Conservation (phyloP, 2,113 vertebrate genomes). For the Triplophysa rosa region DNA sequence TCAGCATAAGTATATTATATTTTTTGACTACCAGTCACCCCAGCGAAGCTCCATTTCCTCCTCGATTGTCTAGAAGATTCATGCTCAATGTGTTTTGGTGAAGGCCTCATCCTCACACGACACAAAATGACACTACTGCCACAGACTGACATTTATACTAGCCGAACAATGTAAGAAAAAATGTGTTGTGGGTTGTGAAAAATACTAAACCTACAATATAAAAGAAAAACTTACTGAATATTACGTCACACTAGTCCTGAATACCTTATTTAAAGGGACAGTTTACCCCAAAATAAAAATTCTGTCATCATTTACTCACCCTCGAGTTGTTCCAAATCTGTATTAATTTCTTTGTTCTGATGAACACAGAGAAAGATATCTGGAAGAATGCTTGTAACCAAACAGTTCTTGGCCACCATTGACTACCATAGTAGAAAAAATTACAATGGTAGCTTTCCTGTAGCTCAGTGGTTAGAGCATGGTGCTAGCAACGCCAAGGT, state of each 20-base stretch:
- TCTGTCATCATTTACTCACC: too few relatives aligned
- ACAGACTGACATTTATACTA: neutral
- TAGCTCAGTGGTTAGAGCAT: too few relatives aligned
- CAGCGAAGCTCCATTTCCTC: neutral
- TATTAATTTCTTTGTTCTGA: too few relatives aligned
- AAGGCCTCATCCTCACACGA: neutral
- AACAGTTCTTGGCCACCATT: too few relatives aligned
- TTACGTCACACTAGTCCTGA: neutral
- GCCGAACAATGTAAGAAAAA: neutral
- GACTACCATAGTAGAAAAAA: too few relatives aligned
- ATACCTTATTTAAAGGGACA: neutral
- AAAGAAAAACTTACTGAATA: too few relatives aligned
- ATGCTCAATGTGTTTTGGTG: neutral
- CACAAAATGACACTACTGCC: neutral
- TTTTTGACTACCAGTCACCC: neutral
- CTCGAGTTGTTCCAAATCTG: too few relatives aligned
- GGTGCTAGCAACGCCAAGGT: too few relatives aligned
- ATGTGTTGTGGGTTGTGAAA: neutral
- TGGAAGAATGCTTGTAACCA: too few relatives aligned
- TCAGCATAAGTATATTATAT: constrained; percentile 8
- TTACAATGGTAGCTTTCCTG: too few relatives aligned
- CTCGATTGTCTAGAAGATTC: neutral
- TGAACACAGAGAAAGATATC: too few relatives aligned
- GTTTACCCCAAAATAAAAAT: too few relatives aligned
- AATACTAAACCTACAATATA: neutral